Evolutionary conservation across 2,888 invertebrate species (phyloP), one percentile per base, ranked within the genome.

Genomic region (Clunio marinus): DNA sequence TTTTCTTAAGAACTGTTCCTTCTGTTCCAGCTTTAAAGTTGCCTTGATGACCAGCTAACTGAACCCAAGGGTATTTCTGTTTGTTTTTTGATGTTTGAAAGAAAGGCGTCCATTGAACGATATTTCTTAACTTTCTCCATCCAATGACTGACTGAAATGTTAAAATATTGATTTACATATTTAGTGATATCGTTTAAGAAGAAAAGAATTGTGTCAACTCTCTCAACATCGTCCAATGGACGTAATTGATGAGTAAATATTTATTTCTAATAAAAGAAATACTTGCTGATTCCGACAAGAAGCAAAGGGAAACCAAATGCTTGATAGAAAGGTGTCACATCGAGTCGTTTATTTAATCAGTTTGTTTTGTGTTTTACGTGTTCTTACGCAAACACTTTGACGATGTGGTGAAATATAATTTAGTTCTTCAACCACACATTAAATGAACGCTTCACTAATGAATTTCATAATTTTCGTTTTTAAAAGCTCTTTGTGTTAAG

Each of bases 21-120:
- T 93, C 91, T 1, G 91, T 90, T 0, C 95, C 96, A 1, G 95
- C 92, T 75, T 92, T 91, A 81, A 96, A 96, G 80, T 94, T 95
- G 41, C 95, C 95, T 80, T 96, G 94, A 77, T 96, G 96, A 0
- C 96, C 96, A 15, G 95, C 95, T 51, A 96, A 83, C 80, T 96
- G 96, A 69, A 96, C 92, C 96, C 96, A 96, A 68, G 95, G 96
- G 80, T 96, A 96, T 73, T 92, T 83, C 78, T 93, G 91, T 77
- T 94, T 95, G 27, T 66, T 66, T 80, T 95, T 96, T 83, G 95
- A 96, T 0, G 93, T 95, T 81, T 96, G 96, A 77, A 96, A 92
- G 83, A 96, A 96, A 45, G 96, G 96, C 55, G 95, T 94, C 93
- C 96, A 95, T 77, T 94, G 93, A 25, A 96, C 94, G 69, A 95